Base-by-base conservation (phyloP, 2,888 invertebrate genomes). In the Phengaris alcon region DNA sequence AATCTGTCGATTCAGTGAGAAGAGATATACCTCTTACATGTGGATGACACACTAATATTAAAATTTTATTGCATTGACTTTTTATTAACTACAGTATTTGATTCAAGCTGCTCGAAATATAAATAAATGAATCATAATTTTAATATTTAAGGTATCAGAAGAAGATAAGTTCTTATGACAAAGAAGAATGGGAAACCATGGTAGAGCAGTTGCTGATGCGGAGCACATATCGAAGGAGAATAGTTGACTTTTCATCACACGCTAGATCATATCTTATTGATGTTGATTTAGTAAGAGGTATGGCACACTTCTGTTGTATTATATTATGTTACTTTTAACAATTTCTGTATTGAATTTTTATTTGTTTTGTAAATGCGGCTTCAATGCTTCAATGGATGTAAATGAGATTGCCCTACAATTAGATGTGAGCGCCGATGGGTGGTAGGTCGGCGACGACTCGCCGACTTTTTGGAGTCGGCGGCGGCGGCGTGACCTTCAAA, bases 81-180 rank as follows among this genome's bases (percentile, higher is more conserved):
- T 35, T 35, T 35, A 35, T 0, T 6, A 6, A 48, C 46, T 46
- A 2, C 0, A 46, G 46, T 46, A 48, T 6, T 48, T 7, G 6
- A 48, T 48, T 48, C 6, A 5, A 48, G 8, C 48, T 48, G 68
- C 12, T 22, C 1, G 22, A 22, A 22, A 22, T 22, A 22, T 22
- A 22, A 22, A 22, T 22, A 22, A 22, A 54, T 59, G 48, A 13
- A 44, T 13, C 64, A 44, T 15, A 22, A 69, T 69, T 48, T 69
- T 0, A 51, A 54, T 12, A 54, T 75, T 84, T 15, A 81, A 97
- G 98, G 97, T 98, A 98, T 94, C 98, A 98, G 88, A 97, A 97
- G 88, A 97, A 98, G 95, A 99, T 99, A 90, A 98, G 98, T 85
- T 97, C 97, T 48, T 98, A 99, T 93, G 99, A 99, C 93, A 98